phyloP scores from a whole-genome alignment of 2,797 vertebrate genomes.

The Spatula versicolor region DNA sequence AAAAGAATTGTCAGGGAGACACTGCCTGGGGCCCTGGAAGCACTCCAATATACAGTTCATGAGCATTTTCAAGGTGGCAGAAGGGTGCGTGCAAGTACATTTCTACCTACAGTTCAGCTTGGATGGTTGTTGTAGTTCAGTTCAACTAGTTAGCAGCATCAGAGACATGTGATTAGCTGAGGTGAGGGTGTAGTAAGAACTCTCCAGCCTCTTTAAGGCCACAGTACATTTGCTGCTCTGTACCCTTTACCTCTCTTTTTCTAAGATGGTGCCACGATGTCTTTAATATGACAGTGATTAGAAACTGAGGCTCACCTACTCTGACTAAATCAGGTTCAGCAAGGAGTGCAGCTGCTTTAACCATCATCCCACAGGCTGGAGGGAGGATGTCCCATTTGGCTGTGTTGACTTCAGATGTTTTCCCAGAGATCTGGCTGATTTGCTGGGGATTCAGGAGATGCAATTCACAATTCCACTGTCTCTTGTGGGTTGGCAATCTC shows the following conservation, averaged over 20 bases:
- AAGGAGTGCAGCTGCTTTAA: not conserved
- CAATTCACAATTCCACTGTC: not conserved
- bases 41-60: not conserved
- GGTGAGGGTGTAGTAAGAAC: not conserved
- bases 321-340: slow-evolving; percentile 38
- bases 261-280: not conserved
- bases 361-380: not conserved
- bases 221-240: not conserved
- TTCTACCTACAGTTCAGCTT: not conserved
- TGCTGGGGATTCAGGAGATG: not conserved
- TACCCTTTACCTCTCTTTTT: not conserved
- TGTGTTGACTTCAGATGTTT: not conserved
- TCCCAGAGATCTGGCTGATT: not conserved
- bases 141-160: not conserved
- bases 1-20: not conserved
- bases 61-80: slow-evolving; percentile 15
- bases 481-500: not conserved
- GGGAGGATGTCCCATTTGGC: not conserved
- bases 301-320: not conserved
- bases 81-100: not conserved
- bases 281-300: not conserved
- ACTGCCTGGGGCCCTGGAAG: not conserved
- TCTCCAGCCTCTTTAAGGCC: not conserved
- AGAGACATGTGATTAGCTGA: not conserved
- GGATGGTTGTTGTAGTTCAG: not conserved